phyloP scores from a whole-genome alignment of 2,888 invertebrate species.

The Phalera bucephala region DNA sequence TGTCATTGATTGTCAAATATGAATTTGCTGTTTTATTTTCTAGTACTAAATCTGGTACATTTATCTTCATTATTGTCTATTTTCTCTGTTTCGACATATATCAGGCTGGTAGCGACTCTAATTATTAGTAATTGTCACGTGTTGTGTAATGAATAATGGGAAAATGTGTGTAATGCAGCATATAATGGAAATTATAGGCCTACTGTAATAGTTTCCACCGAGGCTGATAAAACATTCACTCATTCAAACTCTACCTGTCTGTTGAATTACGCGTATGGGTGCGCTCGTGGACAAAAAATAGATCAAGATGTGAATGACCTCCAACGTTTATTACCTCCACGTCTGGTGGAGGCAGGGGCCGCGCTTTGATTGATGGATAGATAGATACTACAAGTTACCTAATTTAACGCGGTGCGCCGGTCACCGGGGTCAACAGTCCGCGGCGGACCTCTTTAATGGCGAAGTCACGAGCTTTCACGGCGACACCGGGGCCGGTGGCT shows the following conservation, averaged over 20 bases:
- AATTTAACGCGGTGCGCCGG: conserved; percentile 40
- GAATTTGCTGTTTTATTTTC: too few species aligned
- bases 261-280: conserved; percentile 17
- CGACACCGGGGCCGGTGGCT: conserved; percentile 35
- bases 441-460: conserved; percentile 29
- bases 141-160: conserved; percentile 4
- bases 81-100: too few species aligned
- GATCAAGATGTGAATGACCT: conserved; percentile 68
- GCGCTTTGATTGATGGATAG: conserved; percentile 56
- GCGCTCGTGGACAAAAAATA: conserved; percentile 50
- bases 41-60: too few species aligned
- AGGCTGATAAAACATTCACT: conserved; percentile 15
- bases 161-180: conserved; percentile 10
- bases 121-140: not conserved
- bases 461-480: conserved; percentile 38
- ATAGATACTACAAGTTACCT: conserved; percentile 45
- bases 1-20: too few species aligned
- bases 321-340: conserved; percentile 46
- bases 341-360: conserved; percentile 43
- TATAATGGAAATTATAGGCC: conserved; percentile 1
- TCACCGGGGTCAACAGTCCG: conserved; percentile 53
- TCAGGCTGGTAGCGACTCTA: conserved; percentile 1
- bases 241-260: conserved; percentile 24
- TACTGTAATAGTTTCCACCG: conserved; percentile 9
- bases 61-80: too few species aligned